Conservation (phyloP, 2,113 vertebrate species). For the Perca flavescens region DNA sequence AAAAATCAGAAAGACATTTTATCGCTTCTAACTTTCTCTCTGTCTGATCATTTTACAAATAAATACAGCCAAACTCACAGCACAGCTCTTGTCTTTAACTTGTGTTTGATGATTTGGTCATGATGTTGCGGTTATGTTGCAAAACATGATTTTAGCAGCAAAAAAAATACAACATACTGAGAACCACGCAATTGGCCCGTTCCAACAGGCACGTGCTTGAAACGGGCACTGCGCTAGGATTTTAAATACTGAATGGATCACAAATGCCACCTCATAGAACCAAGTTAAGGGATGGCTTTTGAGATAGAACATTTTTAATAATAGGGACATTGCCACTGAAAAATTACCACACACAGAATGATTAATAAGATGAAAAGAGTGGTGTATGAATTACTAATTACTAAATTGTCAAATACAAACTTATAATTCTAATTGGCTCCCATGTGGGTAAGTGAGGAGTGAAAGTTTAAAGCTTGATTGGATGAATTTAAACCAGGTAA, state of each 20-base stretch:
- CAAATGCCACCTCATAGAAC: neutral
- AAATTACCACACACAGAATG: neutral
- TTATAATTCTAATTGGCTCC: neutral
- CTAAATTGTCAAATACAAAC: neutral
- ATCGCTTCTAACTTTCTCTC: too few relatives aligned
- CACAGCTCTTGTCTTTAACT: too few relatives aligned
- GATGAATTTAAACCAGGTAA: conserved; percentile 10
- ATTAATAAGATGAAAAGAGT: conserved; percentile 9
- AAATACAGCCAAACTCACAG: too few relatives aligned
- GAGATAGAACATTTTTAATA: conserved; percentile 11
- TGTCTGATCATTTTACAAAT: too few relatives aligned
- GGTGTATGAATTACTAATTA: neutral
- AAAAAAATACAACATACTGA: too few relatives aligned
- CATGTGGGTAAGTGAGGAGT: neutral
- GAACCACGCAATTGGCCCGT: too few relatives aligned
- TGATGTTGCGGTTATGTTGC: too few relatives aligned
- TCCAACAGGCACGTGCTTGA: too few relatives aligned
- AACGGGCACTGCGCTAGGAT: too few relatives aligned
- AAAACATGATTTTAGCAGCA: too few relatives aligned
- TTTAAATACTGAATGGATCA: neutral
- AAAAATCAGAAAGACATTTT: too few relatives aligned
- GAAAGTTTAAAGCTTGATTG: conserved; percentile 15
- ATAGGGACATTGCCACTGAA: neutral
- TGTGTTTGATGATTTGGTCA: too few relatives aligned
- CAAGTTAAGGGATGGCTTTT: neutral